These are phyloP conservation scores for Pantelozetes paolii DNA, from an alignment of 2,888 invertebrate species.

Conservation along the genomic window DNA sequence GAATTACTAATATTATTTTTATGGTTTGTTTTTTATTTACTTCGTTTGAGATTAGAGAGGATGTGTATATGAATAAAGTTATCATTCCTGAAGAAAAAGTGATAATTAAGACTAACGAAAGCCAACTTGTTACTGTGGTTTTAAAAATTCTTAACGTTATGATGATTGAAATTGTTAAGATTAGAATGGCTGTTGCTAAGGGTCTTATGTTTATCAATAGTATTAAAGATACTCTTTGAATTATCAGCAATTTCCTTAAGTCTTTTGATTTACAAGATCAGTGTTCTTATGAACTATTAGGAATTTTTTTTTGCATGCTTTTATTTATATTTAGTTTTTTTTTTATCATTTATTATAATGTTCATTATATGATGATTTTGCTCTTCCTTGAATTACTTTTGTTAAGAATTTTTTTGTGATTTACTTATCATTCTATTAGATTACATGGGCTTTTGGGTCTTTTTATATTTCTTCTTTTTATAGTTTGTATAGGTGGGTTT, in stretches of 20 bases:
- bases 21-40: not conserved
- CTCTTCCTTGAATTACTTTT: not conserved
- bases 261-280: conserved; percentile 40
- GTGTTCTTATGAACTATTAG: conserved; percentile 24
- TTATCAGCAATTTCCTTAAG: not conserved
- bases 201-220: not conserved
- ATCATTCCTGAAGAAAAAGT: conserved; percentile 4
- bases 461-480: conserved; percentile 15
- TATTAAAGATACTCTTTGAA: not conserved
- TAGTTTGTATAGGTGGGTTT: conserved; percentile 28
- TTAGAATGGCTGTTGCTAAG: not conserved
- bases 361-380: conserved; percentile 28
- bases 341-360: conserved; percentile 17
- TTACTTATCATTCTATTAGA: not conserved
- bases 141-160: not conserved
- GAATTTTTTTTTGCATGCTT: conserved; percentile 14
- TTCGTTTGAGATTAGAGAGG: not conserved
- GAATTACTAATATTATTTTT: not conserved
- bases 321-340: conserved; percentile 20
- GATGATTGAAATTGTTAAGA: not conserved
- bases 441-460: not conserved
- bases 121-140: not conserved
- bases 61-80: not conserved
- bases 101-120: not conserved
- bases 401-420: not conserved